Conservation (phyloP, 2,888 invertebrate genomes). For the Leptinotarsa juncta region DNA sequence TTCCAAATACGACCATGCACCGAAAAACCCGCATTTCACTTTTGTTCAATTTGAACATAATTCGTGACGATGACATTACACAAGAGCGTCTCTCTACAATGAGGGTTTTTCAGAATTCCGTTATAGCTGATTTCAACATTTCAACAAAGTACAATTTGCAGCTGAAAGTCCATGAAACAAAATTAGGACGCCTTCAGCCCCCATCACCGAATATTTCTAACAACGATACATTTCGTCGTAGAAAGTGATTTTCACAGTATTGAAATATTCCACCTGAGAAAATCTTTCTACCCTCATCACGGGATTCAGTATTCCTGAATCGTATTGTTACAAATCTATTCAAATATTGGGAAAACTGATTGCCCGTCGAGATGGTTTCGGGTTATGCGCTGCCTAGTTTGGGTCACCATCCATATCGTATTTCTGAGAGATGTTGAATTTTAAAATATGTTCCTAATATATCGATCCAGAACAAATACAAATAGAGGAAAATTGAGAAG, state of each 20-base stretch:
- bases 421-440: not conserved
- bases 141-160: not conserved
- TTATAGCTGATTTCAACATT: no score
- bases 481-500: not conserved
- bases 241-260: not conserved
- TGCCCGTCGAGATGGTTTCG: slow-evolving; percentile 3
- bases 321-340: not conserved
- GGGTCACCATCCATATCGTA: not conserved
- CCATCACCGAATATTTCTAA: not conserved
- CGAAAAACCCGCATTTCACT: no score
- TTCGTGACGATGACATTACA: no score
- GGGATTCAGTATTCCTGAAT: not conserved
- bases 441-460: not conserved
- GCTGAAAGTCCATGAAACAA: not conserved
- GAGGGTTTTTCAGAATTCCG: no score
- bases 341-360: slow-evolving; percentile 2
- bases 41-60: no score
- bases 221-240: not conserved
- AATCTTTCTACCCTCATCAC: slow-evolving; percentile 4
- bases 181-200: not conserved
- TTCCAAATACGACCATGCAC: no score
- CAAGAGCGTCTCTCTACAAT: no score
- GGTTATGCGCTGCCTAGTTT: not conserved
- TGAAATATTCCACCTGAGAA: not conserved
- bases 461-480: not conserved